Conservation (phyloP, 1,140 invertebrate genomes). For the Solen grandis region DNA sequence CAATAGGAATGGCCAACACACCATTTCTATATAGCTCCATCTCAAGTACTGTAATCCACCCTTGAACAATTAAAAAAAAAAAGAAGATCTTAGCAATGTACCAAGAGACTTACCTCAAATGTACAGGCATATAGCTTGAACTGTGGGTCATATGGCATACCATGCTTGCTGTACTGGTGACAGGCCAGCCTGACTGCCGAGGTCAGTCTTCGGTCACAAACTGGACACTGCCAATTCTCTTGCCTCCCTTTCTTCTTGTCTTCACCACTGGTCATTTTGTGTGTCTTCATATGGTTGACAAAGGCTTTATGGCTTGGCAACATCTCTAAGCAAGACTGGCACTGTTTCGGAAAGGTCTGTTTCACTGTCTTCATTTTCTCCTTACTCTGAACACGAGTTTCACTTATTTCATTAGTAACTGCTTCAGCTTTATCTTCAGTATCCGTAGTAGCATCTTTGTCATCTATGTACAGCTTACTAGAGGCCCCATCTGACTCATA, state of each 20-base stretch:
- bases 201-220: neutral
- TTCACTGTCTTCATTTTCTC: neutral
- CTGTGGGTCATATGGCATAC: neutral
- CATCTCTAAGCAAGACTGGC: neutral
- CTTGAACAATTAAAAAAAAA: no score
- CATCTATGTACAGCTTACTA: no score
- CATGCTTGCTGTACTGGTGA: constrained; percentile 1
- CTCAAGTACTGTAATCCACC: no score
- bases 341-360: neutral
- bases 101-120: neutral
- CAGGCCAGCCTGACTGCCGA: neutral
- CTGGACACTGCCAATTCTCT: neutral
- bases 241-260: neutral
- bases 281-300: neutral
- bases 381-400: neutral
- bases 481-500: no score
- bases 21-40: no score
- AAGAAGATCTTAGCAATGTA: no score
- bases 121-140: neutral
- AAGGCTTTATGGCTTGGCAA: neutral
- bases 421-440: neutral
- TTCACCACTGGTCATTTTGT: no score
- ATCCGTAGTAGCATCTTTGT: neutral
- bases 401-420: neutral
- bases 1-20: no score